Evolutionary conservation across 1,140 invertebrate species (phyloP), one percentile per base, ranked within the genome.

Genomic region (Hirudo medicinalis): DNA sequence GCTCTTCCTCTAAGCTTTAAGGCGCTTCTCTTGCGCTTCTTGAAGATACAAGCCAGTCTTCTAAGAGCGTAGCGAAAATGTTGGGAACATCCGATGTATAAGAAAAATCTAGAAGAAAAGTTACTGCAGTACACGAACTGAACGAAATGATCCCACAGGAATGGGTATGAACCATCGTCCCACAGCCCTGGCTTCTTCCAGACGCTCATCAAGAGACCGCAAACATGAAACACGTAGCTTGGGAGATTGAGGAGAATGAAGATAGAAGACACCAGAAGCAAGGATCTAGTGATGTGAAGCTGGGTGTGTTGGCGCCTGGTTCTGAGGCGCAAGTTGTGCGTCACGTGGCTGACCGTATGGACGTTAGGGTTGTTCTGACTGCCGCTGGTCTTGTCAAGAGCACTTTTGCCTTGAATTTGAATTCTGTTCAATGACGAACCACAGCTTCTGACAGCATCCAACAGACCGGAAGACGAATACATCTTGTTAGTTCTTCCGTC

Each of bases 61-160:
- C 27, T 55, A 5, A 88, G 79, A 43, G 72, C 86, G 73, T 84
- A 85, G 36, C 89, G 83, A 79, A 91, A 91, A 82, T 90, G 90
- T 78, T 89, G 87, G 3, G 89, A 89, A 75, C 86, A 88, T 72
- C 89, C 84, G 77, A 89, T 89, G 80, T 91, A 91, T 22, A 91
- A 82, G n/a, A 88, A 83, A 78, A 91, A 91, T 83, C 91, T 91
- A 63, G 91, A 89, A 69, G 88, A 88, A 76, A 90, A 91, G 80
- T 90, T 90, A 20, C 87, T 88, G 75, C 89, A 85, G 79, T 89
- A 91, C n/a, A 89, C 81, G 27, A 81, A 78, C 73, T 80, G 85
- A 72, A 77, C 78, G 73, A 83, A 80, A 60, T 86, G 84, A 74
- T 88, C 87, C 32, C 85, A 77, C 0, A 84, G 78, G 60, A 73